Base-by-base conservation (phyloP, 2,113 vertebrate species). In the Lepus americanus region DNA sequence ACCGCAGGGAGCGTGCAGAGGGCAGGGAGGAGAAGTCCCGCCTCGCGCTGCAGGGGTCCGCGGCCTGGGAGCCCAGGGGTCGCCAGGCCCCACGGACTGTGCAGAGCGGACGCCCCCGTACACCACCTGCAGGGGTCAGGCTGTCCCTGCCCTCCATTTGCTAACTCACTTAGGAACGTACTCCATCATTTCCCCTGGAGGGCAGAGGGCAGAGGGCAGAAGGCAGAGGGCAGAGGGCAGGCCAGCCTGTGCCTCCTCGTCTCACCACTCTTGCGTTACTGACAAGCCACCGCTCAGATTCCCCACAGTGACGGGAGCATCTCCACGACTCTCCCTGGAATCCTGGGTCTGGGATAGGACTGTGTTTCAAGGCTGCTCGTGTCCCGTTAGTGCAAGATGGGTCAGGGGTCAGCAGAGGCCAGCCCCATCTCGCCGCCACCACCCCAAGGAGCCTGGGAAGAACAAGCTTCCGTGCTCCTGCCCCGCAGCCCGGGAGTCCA, bases 1-100 rank as follows among this genome's bases (percentile, higher is more conserved):
- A 0, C 93, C 64, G 69, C 77, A 89, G 89, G 73, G 59, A 44
- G 88, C 94, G 95, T 92, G 96, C 97, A 97, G 73, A 36, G 97
- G 94, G 93, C 96, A 89, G 77, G 36, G 78, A 90, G 97, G 73
- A 64, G 14, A 89, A 94, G 87, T 72, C 83, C 87, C 76, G 66
- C 76, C 90, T 94, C 70, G 84, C 94, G 61, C 27, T 36, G 6
- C n/a, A 87, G 89, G 53, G 33, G 69, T 44, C n/a, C 39, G 85
- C 67, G 73, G 79, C 61, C 86, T 31, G 53, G 27, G 17, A 51
- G 51, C 87, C 16, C 44, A 31, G 69, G 59, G 79, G n/a, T 10
- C 36, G 39, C 6, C 0, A 0, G 9, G 51, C 31, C 76, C 36
- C 5, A 51, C 10, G 44, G 44, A 55, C 64, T 6, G 0, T 14